A percentile compares a stretch with the other conserved stretches of the same genome.
Evolutionary conservation across 2,113 vertebrate genomes (phyloP).

Genomic region (Ceyx margarethae): DNA sequence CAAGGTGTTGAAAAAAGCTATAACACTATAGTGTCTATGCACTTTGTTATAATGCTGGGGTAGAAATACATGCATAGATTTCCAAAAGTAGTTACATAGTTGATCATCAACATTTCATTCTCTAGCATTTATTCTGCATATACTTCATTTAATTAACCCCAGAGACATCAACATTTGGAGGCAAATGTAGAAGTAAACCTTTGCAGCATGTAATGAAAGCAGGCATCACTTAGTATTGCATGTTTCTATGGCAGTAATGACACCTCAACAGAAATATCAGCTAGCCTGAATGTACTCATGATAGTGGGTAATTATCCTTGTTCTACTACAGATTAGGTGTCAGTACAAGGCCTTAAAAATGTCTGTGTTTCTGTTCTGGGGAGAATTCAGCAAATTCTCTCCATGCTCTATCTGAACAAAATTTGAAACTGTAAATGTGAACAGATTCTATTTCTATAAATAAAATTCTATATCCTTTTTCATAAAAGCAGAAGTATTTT

Average conservation of each 20-base stretch:
- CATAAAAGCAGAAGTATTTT: not conserved
- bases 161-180: not conserved
- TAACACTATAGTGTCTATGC: not conserved
- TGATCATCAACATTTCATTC: slow-evolving; percentile 19
- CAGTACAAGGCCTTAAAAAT: not conserved
- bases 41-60: not conserved
- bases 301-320: not conserved
- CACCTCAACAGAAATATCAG: not conserved
- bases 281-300: not conserved
- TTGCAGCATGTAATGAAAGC: not conserved
- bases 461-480: not conserved
- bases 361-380: not conserved
- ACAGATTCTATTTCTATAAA: not conserved
- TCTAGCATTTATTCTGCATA: not conserved
- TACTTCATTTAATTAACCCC: slow-evolving; percentile 17
- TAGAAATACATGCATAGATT: slow-evolving; percentile 8
- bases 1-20: slow-evolving; percentile 11
- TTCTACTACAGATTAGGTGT: not conserved
- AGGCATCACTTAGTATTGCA: not conserved
- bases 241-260: not conserved
- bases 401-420: not conserved
- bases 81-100: slow-evolving; percentile 24
- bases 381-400: not conserved
- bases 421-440: not conserved
- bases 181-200: not conserved